A percentile compares a stretch with the other conserved stretches of the same genome.
Conservation (phyloP, 1,140 invertebrate species). For the Hypothenemus hampei region DNA sequence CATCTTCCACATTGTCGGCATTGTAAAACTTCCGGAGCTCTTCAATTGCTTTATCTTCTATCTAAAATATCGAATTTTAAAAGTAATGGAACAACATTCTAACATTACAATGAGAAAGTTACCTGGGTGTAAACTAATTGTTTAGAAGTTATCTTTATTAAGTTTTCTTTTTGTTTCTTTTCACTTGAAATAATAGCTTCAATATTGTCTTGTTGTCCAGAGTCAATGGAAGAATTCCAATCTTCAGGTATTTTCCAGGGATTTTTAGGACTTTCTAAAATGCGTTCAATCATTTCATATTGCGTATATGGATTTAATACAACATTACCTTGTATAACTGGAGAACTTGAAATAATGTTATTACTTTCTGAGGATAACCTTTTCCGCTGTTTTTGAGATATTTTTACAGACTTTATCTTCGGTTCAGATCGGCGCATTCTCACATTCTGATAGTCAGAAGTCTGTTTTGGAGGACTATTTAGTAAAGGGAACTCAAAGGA, state of each 20-base stretch:
- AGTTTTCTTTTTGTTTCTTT: slow-evolving; percentile 56
- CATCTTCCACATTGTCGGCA: slow-evolving; percentile 54
- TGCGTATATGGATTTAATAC: background rate
- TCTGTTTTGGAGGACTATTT: slow-evolving; percentile 25
- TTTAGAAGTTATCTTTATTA: slow-evolving; percentile 56
- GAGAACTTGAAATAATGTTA: slow-evolving; percentile 2
- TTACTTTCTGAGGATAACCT: slow-evolving; percentile 37
- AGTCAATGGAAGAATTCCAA: slow-evolving; percentile 25
- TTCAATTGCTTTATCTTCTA: slow-evolving; percentile 70
- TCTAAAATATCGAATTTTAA: slow-evolving; percentile 44
- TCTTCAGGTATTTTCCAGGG: slow-evolving; percentile 40
- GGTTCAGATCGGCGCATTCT: slow-evolving; percentile 25
- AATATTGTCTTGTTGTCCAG: slow-evolving; percentile 32
- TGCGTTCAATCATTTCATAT: background rate
- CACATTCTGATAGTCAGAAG: slow-evolving; percentile 7
- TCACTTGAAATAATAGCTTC: slow-evolving; percentile 56
- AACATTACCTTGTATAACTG: slow-evolving; percentile 9
- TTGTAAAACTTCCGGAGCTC: slow-evolving; percentile 63
- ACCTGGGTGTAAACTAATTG: slow-evolving; percentile 60
- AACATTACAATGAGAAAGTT: slow-evolving; percentile 3
- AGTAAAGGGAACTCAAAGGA: slow-evolving; percentile 36
- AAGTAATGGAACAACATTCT: background rate
- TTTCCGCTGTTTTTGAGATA: slow-evolving; percentile 61
- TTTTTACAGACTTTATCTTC: slow-evolving; percentile 44
- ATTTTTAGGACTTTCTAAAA: slow-evolving; percentile 42